These are phyloP conservation scores for Neolamprologus kungweensis DNA, from an alignment of 2,113 vertebrate species.

Conservation along the genomic window DNA sequence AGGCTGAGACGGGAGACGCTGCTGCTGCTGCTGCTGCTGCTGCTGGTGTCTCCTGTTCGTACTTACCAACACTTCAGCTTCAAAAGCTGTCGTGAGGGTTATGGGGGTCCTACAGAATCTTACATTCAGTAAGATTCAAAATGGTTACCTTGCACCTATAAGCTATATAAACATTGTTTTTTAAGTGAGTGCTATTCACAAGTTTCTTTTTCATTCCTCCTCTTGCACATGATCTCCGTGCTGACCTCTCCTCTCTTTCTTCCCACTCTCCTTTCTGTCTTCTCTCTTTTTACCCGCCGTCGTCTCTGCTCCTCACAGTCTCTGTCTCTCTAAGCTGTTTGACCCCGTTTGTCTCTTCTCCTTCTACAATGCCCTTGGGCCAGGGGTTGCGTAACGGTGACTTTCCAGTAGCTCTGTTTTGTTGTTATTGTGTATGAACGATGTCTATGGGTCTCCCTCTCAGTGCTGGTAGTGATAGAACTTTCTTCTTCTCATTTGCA, in stretches of 20 bases:
- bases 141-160: neutral
- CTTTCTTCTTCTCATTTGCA: neutral
- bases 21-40: neutral
- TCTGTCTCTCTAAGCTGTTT: conserved; percentile 12
- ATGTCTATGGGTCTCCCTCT: neutral
- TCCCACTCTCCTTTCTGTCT: neutral
- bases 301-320: neutral
- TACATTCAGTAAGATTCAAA: neutral
- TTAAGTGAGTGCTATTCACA: neutral
- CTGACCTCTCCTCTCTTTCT: neutral
- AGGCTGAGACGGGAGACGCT: conserved; percentile 23
- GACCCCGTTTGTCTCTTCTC: conserved; percentile 18
- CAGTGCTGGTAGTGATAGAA: neutral
- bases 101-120: neutral
- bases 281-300: neutral
- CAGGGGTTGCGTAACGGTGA: neutral
- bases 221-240: neutral
- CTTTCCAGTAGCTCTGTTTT: neutral
- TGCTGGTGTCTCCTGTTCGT: conserved; percentile 12
- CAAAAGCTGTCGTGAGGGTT: neutral
- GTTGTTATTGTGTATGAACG: neutral
- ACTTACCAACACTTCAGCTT: neutral
- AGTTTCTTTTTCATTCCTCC: neutral
- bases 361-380: neutral
- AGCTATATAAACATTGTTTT: neutral